phyloP scores from a whole-genome alignment of 2,113 vertebrate species.

The Pardalotus punctatus region DNA sequence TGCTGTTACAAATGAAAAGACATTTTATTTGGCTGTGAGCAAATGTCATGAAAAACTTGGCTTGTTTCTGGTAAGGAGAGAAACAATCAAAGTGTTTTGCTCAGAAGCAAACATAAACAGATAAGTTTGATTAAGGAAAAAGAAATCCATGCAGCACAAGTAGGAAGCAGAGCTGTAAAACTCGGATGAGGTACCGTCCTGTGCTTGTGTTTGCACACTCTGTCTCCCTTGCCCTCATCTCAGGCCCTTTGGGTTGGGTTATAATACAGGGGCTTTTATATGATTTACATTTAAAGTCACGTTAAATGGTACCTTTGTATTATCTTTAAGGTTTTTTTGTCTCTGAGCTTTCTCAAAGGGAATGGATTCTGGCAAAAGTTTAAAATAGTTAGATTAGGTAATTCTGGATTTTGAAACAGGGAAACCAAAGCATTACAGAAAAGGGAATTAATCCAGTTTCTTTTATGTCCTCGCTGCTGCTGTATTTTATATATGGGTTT shows the following conservation, averaged over 20 bases:
- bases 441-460: neutral
- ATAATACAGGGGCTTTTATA: neutral
- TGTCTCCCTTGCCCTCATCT: neutral
- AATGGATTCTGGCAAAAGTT: neutral
- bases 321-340: neutral
- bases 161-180: neutral
- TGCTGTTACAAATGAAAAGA: neutral
- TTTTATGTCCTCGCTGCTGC: neutral
- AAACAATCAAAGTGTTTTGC: neutral
- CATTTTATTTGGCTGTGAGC: neutral
- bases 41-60: neutral
- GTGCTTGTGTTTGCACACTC: accelerated
- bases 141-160: neutral
- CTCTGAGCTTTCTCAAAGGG: neutral
- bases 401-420: neutral
- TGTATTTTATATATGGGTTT: neutral
- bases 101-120: neutral
- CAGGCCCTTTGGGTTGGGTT: neutral
- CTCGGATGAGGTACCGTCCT: neutral
- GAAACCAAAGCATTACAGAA: neutral
- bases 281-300: neutral
- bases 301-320: neutral
- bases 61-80: neutral
- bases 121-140: neutral
- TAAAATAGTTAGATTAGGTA: neutral